Evolutionary conservation across 1,140 invertebrate species (phyloP).

Genomic region (Trachymyrmex septentrionalis): DNA sequence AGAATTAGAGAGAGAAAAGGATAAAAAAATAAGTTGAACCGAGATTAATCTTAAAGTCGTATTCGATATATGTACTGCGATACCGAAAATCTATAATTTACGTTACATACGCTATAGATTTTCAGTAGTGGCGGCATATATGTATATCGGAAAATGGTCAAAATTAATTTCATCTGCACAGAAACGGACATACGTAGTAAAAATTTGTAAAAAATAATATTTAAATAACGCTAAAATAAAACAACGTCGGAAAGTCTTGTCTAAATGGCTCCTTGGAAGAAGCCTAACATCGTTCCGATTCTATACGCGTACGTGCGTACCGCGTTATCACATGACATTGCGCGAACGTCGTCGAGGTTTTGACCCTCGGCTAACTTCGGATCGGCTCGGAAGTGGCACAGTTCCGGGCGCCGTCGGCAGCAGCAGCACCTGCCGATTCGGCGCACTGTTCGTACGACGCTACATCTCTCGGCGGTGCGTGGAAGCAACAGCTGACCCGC

Average conservation of each 20-base stretch:
- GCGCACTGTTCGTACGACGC: conserved; percentile 16
- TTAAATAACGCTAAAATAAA: background rate
- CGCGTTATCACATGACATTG: background rate
- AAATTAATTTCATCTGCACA: too few species aligned
- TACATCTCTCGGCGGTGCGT: conserved; percentile 76
- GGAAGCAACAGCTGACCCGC: conserved; percentile 72
- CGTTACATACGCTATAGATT: too few species aligned
- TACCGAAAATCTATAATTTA: too few species aligned
- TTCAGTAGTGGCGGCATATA: too few species aligned
- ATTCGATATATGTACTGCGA: too few species aligned
- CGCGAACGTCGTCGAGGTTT: background rate
- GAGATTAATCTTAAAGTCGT: too few species aligned
- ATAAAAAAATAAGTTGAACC: too few species aligned
- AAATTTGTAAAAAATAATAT: background rate
- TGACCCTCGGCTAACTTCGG: background rate
- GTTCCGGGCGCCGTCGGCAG: conserved; percentile 1
- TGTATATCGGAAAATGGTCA: too few species aligned
- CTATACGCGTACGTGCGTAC: background rate
- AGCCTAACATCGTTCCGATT: background rate
- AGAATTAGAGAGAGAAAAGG: too few species aligned
- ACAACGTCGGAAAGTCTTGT: background rate
- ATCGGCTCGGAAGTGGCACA: background rate
- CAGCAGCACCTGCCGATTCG: conserved; percentile 62
- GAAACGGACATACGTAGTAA: too few species aligned
- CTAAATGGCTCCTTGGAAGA: background rate